phyloP scores from a whole-genome alignment of 2,113 vertebrate species.

The Indicator maculatus region DNA sequence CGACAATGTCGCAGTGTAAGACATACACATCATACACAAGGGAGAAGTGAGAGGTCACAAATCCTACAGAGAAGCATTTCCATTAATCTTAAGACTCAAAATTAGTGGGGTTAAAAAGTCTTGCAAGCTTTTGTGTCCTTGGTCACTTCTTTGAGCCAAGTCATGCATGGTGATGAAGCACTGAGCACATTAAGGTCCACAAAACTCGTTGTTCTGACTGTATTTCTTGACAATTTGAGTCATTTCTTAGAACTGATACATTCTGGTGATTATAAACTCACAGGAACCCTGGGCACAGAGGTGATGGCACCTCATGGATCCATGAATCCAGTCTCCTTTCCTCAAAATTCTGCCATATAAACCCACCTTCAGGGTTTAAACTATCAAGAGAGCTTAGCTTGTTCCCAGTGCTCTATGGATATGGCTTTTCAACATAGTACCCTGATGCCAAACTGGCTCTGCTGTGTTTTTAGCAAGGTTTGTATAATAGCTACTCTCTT shows the following conservation, averaged over 20 bases:
- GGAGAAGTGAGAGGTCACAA: neutral
- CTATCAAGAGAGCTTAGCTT: neutral
- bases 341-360: neutral
- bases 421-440: neutral
- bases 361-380: neutral
- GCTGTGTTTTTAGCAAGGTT: neutral
- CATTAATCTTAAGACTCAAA: neutral
- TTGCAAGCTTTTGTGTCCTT: neutral
- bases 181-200: neutral
- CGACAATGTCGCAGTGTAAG: neutral
- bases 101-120: neutral
- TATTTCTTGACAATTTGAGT: neutral
- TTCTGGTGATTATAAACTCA: neutral
- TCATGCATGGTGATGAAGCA: neutral
- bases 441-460: neutral
- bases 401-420: neutral
- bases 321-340: neutral
- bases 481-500: conserved; percentile 13
- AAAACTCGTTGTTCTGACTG: neutral
- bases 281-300: neutral
- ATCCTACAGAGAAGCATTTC: neutral
- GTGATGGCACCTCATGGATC: neutral
- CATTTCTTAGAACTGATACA: neutral
- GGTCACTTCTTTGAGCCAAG: neutral
- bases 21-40: accelerated